Evolutionary conservation across 2,888 invertebrate genomes (phyloP).

Genomic region (Tridacna crocea): DNA sequence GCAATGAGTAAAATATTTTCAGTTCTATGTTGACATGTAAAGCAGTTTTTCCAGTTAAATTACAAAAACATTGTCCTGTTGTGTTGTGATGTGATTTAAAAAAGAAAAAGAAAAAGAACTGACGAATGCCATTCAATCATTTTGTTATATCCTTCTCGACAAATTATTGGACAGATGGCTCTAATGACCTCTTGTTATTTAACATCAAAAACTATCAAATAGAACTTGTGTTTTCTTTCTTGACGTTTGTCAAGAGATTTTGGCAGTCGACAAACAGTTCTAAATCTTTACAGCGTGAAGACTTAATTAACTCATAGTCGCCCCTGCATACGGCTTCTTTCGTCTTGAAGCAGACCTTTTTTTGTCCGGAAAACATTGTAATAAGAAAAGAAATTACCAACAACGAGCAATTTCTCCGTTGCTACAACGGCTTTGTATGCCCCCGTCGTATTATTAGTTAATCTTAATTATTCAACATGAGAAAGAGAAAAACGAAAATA

Average conservation of each 20-base stretch:
- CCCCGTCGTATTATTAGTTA: too few species aligned
- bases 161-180: constrained; percentile 5
- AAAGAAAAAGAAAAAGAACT: too few species aligned
- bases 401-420: background rate
- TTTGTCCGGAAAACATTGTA: background rate
- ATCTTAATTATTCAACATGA: too few species aligned
- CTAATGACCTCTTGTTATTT: constrained; percentile 16
- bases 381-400: background rate
- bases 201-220: constrained; percentile 5
- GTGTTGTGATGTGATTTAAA: too few species aligned
- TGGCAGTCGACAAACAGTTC: constrained; percentile 11
- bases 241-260: constrained; percentile 13
- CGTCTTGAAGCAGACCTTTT: background rate
- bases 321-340: too few species aligned
- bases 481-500: too few species aligned
- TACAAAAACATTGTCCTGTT: too few species aligned
- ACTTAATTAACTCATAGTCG: background rate
- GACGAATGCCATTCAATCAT: too few species aligned
- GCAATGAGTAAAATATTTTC: too few species aligned
- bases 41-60: too few species aligned
- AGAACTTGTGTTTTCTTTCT: constrained; percentile 13
- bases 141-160: background rate
- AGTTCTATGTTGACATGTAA: too few species aligned
- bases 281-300: background rate
- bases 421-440: background rate